Evolutionary conservation across 2,113 vertebrate species (phyloP).

Genomic region (Mus pahari): DNA sequence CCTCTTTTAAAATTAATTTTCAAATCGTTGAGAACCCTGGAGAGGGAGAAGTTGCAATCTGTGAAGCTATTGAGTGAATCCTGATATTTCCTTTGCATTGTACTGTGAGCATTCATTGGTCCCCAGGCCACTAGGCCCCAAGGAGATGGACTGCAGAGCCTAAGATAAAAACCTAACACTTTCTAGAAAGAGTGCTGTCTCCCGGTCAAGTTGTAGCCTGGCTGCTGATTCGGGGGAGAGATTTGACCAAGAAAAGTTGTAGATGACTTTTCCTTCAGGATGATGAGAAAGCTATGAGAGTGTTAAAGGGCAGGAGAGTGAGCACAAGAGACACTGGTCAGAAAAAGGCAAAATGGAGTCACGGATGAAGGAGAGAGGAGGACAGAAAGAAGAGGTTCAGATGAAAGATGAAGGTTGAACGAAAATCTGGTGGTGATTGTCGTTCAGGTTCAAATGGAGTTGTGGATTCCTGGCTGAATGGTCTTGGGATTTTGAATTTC

Average conservation of each 20-base stretch:
- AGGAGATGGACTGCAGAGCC: neutral
- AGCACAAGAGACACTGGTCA: neutral
- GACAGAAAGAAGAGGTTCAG: neutral
- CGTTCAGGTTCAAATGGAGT: neutral
- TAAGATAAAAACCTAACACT: neutral
- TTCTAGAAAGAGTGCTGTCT: neutral
- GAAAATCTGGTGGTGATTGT: neutral
- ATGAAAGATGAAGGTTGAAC: neutral
- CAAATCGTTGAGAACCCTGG: neutral
- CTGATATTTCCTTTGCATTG: neutral
- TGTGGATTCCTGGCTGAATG: neutral
- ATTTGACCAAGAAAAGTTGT: neutral
- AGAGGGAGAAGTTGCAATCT: neutral
- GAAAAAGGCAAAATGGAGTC: neutral
- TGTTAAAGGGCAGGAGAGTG: neutral
- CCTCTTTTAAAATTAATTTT: conserved; percentile 30
- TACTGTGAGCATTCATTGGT: neutral
- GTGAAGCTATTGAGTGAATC: neutral
- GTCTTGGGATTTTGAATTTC: neutral
- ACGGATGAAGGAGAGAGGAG: neutral
- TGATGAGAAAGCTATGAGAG: neutral
- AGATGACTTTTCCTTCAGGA: neutral
- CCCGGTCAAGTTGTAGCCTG: neutral
- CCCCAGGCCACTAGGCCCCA: neutral
- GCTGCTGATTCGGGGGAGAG: neutral